Evolutionary conservation across 2,113 vertebrate genomes (phyloP), one percentile per base, ranked within the genome.

Genomic region (Gulo gulo): DNA sequence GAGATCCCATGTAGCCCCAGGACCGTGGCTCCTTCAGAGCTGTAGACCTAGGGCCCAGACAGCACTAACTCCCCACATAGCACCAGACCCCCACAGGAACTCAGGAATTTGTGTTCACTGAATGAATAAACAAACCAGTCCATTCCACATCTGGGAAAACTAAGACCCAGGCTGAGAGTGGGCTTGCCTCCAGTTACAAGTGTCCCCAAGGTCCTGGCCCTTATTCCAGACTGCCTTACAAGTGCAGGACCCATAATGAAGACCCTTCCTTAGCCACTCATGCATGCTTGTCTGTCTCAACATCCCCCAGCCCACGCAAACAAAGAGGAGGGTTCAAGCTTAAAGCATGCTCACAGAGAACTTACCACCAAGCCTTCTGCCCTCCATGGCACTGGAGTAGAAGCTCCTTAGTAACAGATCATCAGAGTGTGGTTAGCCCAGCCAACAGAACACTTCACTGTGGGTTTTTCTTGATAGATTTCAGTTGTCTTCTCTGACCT

Each of bases 21-120:
- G 15, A 16, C 63, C 47, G 0, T 4, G 4, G 31, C 39, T n/a
- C 21, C 9, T 0, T 1, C 26, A 16, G 20, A 29, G 47, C 74
- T 67, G 6, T 45, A 10, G 18, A 18, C 45, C 57, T n/a, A 13
- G 45, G 3, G 59, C 59, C 24, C 31, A 47, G 34, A 79, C 4
- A 7, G 13, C 55, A 6, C 50, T 36, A 13, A 21, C 31, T n/a
- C 42, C 34, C 31, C 34, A 15, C 18, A 79, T 4, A 7, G 18
- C 55, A 6, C 50, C 45, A 13, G 23, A 24, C 21, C 42, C 34
- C 31, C 34, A 11, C 18, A 79, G 29, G 42, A 34, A 18, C 69
- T 39, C 59, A 59, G 78, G 11, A 23, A 2, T 42, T 52, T 55
- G 24, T 42, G 29, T 69, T 42, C 39, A 12, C 8, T 0, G 50